Conservation (phyloP, 2,797 vertebrate genomes). For the Danio kyathit region DNA sequence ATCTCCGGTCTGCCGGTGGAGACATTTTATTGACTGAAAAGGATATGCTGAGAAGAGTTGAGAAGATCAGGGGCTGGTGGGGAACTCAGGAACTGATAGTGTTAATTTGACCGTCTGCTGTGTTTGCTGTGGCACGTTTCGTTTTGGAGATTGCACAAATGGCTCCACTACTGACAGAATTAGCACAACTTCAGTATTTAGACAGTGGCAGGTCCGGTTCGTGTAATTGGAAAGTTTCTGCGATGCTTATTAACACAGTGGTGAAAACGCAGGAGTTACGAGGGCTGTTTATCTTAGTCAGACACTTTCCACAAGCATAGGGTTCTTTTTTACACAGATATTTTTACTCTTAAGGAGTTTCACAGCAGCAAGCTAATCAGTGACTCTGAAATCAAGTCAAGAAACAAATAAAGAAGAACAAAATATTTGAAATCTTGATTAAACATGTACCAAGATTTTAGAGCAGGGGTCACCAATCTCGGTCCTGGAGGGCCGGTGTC, state of each 20-base stretch:
- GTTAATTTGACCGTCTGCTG: conserved; percentile 50
- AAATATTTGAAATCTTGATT: neutral
- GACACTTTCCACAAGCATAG: conserved; percentile 1
- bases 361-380: conserved; percentile 22
- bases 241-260: conserved; percentile 15
- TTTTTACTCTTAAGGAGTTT: neutral
- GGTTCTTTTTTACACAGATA: neutral
- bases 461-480: too few species aligned
- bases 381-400: neutral
- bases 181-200: conserved; percentile 20
- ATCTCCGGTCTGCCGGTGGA: conserved; percentile 6
- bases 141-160: neutral
- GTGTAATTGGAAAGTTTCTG: conserved; percentile 22
- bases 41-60: conserved; percentile 66
- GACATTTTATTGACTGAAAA: conserved; percentile 67
- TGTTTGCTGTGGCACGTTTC: neutral
- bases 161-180: neutral
- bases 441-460: neutral
- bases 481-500: too few species aligned
- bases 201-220: neutral
- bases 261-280: neutral
- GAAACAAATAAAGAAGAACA: neutral
- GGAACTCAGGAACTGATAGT: conserved; percentile 45
- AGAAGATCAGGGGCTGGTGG: conserved; percentile 63
- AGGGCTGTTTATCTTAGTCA: conserved; percentile 33